Conservation (phyloP, 2,113 vertebrate genomes). For the Trematomus loennbergii region DNA sequence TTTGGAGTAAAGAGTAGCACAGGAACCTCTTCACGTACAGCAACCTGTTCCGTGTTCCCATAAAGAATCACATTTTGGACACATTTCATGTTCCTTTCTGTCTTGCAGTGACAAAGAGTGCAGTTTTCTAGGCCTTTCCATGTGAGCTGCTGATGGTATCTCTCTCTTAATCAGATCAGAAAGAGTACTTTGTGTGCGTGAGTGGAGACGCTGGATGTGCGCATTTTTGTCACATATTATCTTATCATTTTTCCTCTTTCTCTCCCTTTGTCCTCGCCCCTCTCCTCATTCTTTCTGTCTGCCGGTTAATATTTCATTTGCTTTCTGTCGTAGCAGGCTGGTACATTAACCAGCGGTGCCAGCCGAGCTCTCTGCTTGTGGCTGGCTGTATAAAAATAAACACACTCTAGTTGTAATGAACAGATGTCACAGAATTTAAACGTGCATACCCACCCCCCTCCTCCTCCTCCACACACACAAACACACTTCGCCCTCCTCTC, state of each 20-base stretch:
- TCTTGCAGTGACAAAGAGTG: neutral
- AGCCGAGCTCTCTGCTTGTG: conserved; percentile 83
- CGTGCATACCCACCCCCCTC: conserved; percentile 41
- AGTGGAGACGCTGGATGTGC: conserved; percentile 26
- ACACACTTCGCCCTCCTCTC: conserved; percentile 56
- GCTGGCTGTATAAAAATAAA: conserved; percentile 87
- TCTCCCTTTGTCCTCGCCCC: conserved; percentile 57
- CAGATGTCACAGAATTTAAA: conserved; percentile 86
- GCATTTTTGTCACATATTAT: conserved; percentile 73
- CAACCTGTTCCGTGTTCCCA: conserved; percentile 38
- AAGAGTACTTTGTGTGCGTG: conserved; percentile 34
- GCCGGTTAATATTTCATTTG: conserved; percentile 83
- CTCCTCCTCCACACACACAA: conserved; percentile 44
- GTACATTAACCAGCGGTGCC: conserved; percentile 85
- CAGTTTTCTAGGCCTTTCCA: conserved; percentile 13
- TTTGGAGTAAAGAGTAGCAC: conserved; percentile 2
- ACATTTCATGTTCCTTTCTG: neutral
- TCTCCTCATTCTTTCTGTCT: conserved; percentile 60
- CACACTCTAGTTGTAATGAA: conserved; percentile 87
- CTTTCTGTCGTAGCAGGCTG: conserved; percentile 71
- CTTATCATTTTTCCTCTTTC: conserved; percentile 60
- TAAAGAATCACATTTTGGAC: neutral
- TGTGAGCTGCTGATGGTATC: conserved; percentile 5
- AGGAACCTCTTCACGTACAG: conserved; percentile 1
- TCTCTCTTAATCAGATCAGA: conserved; percentile 44